Evolutionary conservation across 2,888 invertebrate genomes (phyloP), one percentile per base, ranked within the genome.

Genomic region (Anticlea derivata): DNA sequence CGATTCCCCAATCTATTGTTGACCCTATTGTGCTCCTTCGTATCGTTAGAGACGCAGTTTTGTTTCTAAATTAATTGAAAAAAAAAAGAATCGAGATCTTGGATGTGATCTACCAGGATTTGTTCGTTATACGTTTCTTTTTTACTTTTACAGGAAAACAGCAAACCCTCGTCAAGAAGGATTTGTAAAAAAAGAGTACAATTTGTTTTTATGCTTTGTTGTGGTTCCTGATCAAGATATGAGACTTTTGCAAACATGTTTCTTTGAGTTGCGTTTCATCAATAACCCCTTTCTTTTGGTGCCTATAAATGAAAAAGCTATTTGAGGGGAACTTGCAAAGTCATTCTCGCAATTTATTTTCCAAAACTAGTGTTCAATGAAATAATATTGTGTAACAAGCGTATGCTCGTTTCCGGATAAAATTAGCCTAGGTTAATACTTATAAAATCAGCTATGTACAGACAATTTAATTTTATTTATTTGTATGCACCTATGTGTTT

Each of bases 111-210:
- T 80, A 71, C 75, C 75, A 76, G 83, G 80, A 81, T 86, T 85
- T 83, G 75, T 62, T 73, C 70, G 72, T 80, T 81, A 76, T 79
- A 79, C 80, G 80, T 80, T 80, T 78, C 82, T 79, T 83, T 86
- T 79, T 72, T 80, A 70, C 77, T 77, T 79, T 76, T 76, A 66
- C 70, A 70, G 70, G 54, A 83, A 84, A 80, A 76, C 77, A 68
- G 67, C 65, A 68, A 63, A 86, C 86, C 87, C 86, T 87, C 85
- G 87, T 88, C 86, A 88, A 77, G 81, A 73, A 65, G 86, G 86
- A 86, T 88, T 88, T 88, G 80, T 83, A 85, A 77, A 83, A 33
- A 83, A 83, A 78, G 78, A 80, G 75, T 83, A 84, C 83, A 84
- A 84, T 86, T 86, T 80, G 78, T 77, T 83, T 83, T 81, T 80